A percentile compares a stretch with the other conserved stretches of the same genome.
Conservation (phyloP, 2,888 invertebrate genomes). For the Cryptus armator region DNA sequence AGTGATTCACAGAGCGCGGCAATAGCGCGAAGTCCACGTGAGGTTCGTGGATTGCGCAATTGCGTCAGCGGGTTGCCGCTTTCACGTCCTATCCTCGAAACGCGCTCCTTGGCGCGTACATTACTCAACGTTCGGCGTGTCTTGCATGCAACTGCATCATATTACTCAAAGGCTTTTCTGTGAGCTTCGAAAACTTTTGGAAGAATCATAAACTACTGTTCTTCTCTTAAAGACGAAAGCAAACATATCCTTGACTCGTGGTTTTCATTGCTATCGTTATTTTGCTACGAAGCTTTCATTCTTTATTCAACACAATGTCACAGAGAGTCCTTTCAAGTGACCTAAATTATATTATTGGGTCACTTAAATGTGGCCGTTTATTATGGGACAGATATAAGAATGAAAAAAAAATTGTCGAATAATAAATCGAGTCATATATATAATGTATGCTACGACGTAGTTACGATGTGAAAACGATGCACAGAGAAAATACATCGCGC, state of each 20-base stretch:
- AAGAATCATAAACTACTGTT: not conserved
- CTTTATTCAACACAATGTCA: too few relatives aligned
- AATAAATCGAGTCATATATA: too few relatives aligned
- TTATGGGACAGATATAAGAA: too few relatives aligned
- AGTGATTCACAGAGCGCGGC: slow-evolving; percentile 24
- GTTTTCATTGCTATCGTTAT: not conserved
- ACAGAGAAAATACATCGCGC: too few relatives aligned
- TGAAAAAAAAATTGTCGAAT: too few relatives aligned
- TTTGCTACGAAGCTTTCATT: not conserved
- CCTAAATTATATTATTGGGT: too few relatives aligned
- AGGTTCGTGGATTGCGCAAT: slow-evolving; percentile 35
- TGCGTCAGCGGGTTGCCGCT: slow-evolving; percentile 45
- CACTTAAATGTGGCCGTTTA: too few relatives aligned
- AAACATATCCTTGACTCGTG: not conserved
- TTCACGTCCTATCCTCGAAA: not conserved
- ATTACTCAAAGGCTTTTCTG: slow-evolving; percentile 6
- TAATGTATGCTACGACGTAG: too few relatives aligned
- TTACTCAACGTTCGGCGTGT: slow-evolving; percentile 42
- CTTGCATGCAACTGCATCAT: slow-evolving; percentile 61
- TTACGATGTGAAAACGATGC: too few relatives aligned
- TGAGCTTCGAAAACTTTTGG: not conserved
- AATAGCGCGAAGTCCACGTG: not conserved
- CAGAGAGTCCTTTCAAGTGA: too few relatives aligned
- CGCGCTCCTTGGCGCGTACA: not conserved
- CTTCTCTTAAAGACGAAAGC: not conserved